Evolutionary conservation across 2,888 invertebrate species (phyloP).

Genomic region (Synanthedon formicaeformis): DNA sequence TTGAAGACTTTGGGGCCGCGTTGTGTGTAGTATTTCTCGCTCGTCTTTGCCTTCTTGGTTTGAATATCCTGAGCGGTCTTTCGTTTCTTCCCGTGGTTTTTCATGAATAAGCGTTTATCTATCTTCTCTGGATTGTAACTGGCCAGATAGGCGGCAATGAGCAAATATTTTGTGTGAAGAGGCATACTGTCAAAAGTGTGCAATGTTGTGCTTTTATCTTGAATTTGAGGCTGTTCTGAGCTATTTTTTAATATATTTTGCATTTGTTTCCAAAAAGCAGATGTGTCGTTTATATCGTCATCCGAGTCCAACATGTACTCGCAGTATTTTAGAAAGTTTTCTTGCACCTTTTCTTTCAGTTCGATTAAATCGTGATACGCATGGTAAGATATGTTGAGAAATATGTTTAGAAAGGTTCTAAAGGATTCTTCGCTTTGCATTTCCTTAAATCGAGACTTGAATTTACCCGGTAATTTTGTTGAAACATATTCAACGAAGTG

Average conservation of each 20-base stretch:
- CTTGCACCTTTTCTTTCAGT: conserved; percentile 81
- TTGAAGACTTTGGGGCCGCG: conserved; percentile 88
- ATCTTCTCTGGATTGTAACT: conserved; percentile 92
- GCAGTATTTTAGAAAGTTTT: conserved; percentile 81
- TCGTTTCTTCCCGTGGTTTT: conserved; percentile 79
- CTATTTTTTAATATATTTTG: conserved; percentile 80
- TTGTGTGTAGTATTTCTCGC: conserved; percentile 73
- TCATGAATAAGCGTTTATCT: conserved; percentile 88
- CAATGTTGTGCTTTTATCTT: conserved; percentile 30
- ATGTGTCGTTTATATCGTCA: conserved; percentile 73
- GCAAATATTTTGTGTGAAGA: conserved; percentile 88
- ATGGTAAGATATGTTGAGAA: conserved; percentile 86
- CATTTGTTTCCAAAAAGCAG: conserved; percentile 84
- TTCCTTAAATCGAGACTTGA: neutral
- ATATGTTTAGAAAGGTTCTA: conserved; percentile 82
- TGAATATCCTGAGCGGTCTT: conserved; percentile 73
- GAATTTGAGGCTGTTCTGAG: conserved; percentile 66
- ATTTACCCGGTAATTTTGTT: conserved; percentile 30
- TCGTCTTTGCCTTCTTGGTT: conserved; percentile 71
- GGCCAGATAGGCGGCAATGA: conserved; percentile 92
- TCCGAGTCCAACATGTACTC: conserved; percentile 80
- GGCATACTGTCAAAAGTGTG: conserved; percentile 69
- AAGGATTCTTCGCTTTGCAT: conserved; percentile 68
- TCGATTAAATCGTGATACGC: conserved; percentile 89
- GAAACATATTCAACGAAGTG: conserved; percentile 33